These are phyloP conservation scores for Dynastes hyllus DNA, from an alignment of 2,888 invertebrate species.

Conservation along the genomic window DNA sequence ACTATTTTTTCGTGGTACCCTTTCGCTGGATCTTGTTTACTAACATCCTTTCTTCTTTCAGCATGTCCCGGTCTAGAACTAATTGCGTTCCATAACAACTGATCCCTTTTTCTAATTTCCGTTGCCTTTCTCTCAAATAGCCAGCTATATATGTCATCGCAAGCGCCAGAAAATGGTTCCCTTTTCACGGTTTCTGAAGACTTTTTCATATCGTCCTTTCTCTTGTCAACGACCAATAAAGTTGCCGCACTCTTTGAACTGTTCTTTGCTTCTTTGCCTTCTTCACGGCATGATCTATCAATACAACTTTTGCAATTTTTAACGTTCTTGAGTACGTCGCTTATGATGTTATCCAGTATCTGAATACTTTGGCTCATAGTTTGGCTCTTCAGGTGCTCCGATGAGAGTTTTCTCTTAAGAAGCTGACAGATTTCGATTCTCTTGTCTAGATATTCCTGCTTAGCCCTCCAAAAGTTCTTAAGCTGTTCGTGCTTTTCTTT, in stretches of 20 bases:
- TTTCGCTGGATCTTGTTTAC: conserved; percentile 54
- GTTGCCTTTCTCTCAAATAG: conserved; percentile 54
- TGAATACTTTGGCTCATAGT: conserved; percentile 47
- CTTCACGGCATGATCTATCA: neutral
- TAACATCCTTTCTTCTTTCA: conserved; percentile 47
- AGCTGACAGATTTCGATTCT: conserved; percentile 58
- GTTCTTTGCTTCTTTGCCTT: neutral
- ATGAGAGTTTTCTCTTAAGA: conserved; percentile 54
- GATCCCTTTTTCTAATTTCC: conserved; percentile 51
- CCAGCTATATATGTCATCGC: conserved; percentile 51
- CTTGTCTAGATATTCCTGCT: conserved; percentile 59
- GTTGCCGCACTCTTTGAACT: conserved; percentile 40
- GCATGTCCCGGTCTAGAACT: conserved; percentile 28
- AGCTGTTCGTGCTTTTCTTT: conserved; percentile 58
- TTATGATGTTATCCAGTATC: conserved; percentile 50
- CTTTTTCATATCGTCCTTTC: conserved; percentile 6
- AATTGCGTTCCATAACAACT: conserved; percentile 41
- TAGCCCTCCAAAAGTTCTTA: conserved; percentile 58
- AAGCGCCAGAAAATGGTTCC: neutral
- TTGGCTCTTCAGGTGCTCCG: conserved; percentile 15
- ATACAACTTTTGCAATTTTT: conserved; percentile 44
- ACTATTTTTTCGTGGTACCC: conserved; percentile 49
- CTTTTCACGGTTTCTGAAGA: neutral
- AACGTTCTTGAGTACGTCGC: conserved; percentile 47
- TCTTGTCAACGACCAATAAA: neutral